Base-by-base conservation (phyloP, 2,113 vertebrate genomes). In the Carettochelys insculpta region DNA sequence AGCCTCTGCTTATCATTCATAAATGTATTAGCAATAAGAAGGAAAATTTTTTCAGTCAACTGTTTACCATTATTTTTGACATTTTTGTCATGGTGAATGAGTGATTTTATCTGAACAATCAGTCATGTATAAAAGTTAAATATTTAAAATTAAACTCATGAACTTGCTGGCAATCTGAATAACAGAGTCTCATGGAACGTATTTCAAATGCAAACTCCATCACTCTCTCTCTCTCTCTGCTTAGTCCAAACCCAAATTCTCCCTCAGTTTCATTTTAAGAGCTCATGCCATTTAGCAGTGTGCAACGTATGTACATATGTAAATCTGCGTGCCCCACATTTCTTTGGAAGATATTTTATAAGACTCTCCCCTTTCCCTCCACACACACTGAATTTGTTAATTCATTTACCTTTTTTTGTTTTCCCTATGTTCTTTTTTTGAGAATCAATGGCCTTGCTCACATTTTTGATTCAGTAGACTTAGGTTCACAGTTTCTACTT, bases 171-270 rank as follows among this genome's bases (percentile, higher is more conserved):
- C 85, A 96, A 91, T 94, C 88, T 93, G 20, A 38, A 51, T 93
- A 96, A 95, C 87, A 89, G 90, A 53, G 83, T 86, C 92, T 90
- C 89, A 92, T 83, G 88, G 92, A 94, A 96, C 93, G 38, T 82
- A 43, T 29, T 71, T 91, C 91, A 95, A 78, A 94, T 94, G 61
- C 77, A 92, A 96, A 95, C 85, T 89, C 58, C 48, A 92, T 50
- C 43, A n/a, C 58, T 65, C 58, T 65, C 58, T 61, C 29, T 34
- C 13, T 61, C 54, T 85, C 88, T 85, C 85, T 95, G 94, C 68
- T 86, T 83, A 93, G 88, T 95, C 92, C 95, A 95, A 95, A 89
- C 88, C 79, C 53, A 93, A 90, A 93, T 93, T 91, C 25, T 85
- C 88, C 91, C 93, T 86, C n/a, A 85, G 50, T 83, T 83, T 25